A percentile compares a stretch with the other conserved stretches of the same genome.
Conservation (phyloP, 1,140 invertebrate species). For the Caenorhabditis tropicalis region DNA sequence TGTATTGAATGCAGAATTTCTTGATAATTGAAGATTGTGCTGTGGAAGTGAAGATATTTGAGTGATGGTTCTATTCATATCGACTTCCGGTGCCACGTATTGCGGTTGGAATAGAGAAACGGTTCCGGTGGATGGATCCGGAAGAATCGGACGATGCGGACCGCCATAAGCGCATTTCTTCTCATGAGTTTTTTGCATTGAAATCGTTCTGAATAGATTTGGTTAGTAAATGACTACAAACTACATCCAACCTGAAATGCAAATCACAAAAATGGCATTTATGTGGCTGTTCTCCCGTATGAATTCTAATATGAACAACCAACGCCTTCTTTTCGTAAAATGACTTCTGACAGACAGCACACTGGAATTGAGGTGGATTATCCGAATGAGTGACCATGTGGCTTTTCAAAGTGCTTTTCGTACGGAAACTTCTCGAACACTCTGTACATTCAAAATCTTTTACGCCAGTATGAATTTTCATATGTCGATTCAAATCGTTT, state of each 20-base stretch:
- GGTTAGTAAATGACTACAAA: not conserved
- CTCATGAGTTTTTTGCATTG: not conserved
- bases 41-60: not conserved
- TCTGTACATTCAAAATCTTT: not conserved
- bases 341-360: not conserved
- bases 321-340: slow-evolving; percentile 38
- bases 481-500: slow-evolving; percentile 15
- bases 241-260: slow-evolving; percentile 24
- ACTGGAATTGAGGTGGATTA: not conserved
- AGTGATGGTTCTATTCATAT: slow-evolving; percentile 13
- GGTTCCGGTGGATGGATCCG: not conserved
- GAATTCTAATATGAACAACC: slow-evolving; percentile 41
- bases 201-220: not conserved
- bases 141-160: slow-evolving; percentile 11
- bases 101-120: not conserved
- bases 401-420: slow-evolving; percentile 8
- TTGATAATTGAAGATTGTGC: not conserved
- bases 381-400: slow-evolving; percentile 28
- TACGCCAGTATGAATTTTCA: slow-evolving; percentile 32
- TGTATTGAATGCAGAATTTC: not conserved
- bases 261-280: slow-evolving; percentile 37
- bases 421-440: not conserved
- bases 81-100: not conserved
- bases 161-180: slow-evolving; percentile 9
- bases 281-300: slow-evolving; percentile 42